phyloP scores from a whole-genome alignment of 2,113 vertebrate species.

The Emydura subglobosa region DNA sequence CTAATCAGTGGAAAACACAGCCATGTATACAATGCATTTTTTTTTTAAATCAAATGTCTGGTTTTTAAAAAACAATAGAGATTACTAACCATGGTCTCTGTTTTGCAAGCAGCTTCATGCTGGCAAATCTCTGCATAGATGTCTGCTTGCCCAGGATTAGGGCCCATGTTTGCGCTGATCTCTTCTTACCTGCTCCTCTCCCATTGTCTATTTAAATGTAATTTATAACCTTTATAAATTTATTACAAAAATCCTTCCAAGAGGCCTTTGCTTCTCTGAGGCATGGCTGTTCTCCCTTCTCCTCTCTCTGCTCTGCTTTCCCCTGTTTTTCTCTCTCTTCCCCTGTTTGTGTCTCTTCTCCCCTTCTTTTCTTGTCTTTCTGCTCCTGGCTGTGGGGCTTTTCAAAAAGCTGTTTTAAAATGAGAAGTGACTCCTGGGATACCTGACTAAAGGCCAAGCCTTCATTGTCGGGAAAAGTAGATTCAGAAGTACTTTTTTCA shows the following conservation, averaged over 20 bases:
- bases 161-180: not conserved
- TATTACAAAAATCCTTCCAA: not conserved
- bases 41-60: not conserved
- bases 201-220: not conserved
- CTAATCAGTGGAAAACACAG: not conserved
- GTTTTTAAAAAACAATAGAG: not conserved
- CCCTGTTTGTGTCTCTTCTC: not conserved
- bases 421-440: constrained; percentile 17
- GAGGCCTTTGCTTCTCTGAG: not conserved
- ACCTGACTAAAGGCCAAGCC: not conserved
- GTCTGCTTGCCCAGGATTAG: not conserved
- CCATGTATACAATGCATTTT: not conserved
- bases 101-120: not conserved
- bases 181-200: not conserved
- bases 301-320: not conserved
- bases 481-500: not conserved
- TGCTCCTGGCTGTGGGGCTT: constrained; percentile 13
- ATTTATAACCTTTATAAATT: not conserved
- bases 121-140: not conserved
- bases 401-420: constrained; percentile 49
- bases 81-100: not conserved
- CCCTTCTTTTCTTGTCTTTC: not conserved
- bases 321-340: not conserved
- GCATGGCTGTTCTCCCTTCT: not conserved
- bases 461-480: not conserved